A percentile compares a stretch with the other conserved stretches of the same genome.
Conservation (phyloP, 1,140 invertebrate genomes). For the Aphelenchoides besseyi region DNA sequence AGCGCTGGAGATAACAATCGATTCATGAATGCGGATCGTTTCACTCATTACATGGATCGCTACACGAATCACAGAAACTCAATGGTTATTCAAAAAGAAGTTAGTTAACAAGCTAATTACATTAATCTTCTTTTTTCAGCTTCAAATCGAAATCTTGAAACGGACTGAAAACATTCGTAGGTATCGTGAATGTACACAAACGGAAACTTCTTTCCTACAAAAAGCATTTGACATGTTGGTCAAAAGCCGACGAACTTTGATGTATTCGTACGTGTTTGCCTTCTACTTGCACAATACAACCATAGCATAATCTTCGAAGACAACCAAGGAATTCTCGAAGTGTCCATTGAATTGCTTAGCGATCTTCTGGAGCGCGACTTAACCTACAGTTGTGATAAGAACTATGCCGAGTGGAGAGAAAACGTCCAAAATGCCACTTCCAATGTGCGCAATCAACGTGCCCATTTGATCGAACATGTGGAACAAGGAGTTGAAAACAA, state of each 20-base stretch:
- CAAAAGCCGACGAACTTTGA: not conserved
- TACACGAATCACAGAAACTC: not conserved
- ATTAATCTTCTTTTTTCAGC: not conserved
- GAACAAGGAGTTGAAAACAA: not conserved
- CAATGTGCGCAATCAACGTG: not conserved
- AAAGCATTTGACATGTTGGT: not conserved
- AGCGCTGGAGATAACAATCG: constrained; percentile 81
- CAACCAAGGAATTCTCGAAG: not conserved
- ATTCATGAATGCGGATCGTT: constrained; percentile 84
- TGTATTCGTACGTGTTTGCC: not conserved
- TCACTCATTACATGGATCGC: not conserved
- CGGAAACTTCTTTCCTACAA: not conserved
- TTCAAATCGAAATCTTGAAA: not conserved
- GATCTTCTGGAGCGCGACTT: not conserved
- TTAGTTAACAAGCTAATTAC: not conserved
- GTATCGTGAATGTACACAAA: not conserved
- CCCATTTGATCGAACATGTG: not conserved
- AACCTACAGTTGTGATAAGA: not conserved
- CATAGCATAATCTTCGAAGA: not conserved
- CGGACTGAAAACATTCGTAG: not conserved
- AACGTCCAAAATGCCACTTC: not conserved
- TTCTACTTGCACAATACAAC: not conserved
- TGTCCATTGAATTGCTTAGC: not conserved
- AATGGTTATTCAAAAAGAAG: not conserved
- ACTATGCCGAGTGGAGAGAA: not conserved